Evolutionary conservation across 2,113 vertebrate species (phyloP), one percentile per base, ranked within the genome.

Genomic region (Phylloscopus trochiloides): DNA sequence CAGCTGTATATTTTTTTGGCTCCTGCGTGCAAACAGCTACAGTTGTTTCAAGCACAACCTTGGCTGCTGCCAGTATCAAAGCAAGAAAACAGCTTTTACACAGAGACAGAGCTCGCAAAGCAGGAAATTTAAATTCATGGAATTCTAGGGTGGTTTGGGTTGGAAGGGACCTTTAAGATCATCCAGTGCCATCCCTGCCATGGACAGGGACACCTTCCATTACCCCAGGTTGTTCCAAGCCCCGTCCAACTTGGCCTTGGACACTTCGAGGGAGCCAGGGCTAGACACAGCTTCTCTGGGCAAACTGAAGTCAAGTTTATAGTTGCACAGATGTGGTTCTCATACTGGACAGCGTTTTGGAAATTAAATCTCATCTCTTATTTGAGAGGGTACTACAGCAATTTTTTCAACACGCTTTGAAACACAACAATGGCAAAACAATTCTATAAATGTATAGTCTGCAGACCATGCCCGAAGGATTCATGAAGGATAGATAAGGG

Each of bases 351-450:
- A 66, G 48, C 47, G 67, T 28, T 72, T 34, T 10, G 28, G 45
- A 68, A 94, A 85, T n/a, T 6, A 59, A 54, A 85, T 14, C 40
- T 74, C 65, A 11, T 25, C 40, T 40, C 45, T 85, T 12, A n/a
- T 40, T 10, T 21, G 14, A 52, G 9, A 7, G 17, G 14, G 47
- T 19, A 47, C 13, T 17, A 58, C 0, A 0, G 70, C 9, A 34
- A 22, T 31, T 52, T 67, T 85, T 74, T 12, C 31, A 63, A 89
- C 3, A 32, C 0, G 0, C 21, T 89, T 28, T n/a, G 40, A 58
- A 91, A 55, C 7, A 6, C 7, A 31, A 29, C 25, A 32, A 2
- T 9, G 24, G 21, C 17, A 52, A 83, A 81, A 67, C 25, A 51
- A 50, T 2, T 5, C 19, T 9, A 43, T 12, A 50, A 67, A 36